phyloP scores from a whole-genome alignment of 1,140 invertebrate species.

The Apis mellifera region DNA sequence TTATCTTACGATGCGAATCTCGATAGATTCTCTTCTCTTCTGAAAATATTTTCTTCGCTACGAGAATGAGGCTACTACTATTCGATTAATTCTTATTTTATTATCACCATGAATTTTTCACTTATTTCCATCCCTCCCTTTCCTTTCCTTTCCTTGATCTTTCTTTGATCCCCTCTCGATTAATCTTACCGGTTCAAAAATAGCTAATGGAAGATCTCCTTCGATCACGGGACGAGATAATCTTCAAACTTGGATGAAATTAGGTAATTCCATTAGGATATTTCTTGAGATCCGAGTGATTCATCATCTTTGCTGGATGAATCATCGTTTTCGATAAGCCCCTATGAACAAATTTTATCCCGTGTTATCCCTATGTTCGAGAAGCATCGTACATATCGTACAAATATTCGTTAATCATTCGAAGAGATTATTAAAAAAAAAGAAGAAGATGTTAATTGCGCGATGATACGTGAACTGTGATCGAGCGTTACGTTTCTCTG shows the following conservation, averaged over 20 bases:
- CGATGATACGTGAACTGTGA: too few species aligned
- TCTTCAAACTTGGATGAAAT: background rate
- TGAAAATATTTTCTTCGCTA: too few species aligned
- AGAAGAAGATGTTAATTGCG: constrained; percentile 1
- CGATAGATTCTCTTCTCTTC: too few species aligned
- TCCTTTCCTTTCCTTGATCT: too few species aligned
- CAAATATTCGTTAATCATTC: constrained; percentile 1
- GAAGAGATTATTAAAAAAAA: background rate
- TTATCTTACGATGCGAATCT: too few species aligned
- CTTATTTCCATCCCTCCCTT: background rate
- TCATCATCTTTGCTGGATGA: too few species aligned
- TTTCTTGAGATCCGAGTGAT: background rate
- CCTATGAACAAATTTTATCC: background rate
- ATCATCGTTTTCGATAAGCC: too few species aligned
- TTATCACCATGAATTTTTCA: background rate
- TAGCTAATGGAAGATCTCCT: too few species aligned
- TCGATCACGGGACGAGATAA: background rate
- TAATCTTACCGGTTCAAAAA: background rate
- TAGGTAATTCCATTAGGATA: background rate
- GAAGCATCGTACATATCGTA: too few species aligned
- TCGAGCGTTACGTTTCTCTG: background rate
- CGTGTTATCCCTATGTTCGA: too few species aligned
- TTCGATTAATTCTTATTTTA: too few species aligned
- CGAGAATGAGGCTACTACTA: too few species aligned
- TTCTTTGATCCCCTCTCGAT: background rate